A percentile compares a stretch with the other conserved stretches of the same genome.
Conservation (phyloP, 2,797 vertebrate species). For the Natrix natrix region DNA sequence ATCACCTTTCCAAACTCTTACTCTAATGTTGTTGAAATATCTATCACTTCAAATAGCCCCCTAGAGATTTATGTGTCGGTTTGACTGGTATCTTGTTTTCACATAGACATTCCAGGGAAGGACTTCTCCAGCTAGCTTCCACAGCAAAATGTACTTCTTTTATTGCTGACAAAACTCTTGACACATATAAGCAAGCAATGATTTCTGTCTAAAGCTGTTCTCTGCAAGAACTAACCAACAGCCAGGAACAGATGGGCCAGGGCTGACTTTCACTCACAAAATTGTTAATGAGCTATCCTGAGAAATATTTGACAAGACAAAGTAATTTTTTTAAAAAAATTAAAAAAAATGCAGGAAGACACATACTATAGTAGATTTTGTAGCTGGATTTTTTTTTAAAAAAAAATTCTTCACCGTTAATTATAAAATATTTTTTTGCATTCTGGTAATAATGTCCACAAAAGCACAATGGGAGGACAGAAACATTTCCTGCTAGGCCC, state of each 20-base stretch:
- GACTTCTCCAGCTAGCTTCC: neutral
- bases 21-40: conserved; percentile 14
- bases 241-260: conserved; percentile 2
- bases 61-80: neutral
- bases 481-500: neutral
- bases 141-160: conserved; percentile 34
- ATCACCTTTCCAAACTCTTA: neutral
- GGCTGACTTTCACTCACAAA: neutral
- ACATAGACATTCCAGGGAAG: neutral
- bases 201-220: conserved; percentile 19
- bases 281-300: conserved; percentile 10
- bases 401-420: neutral
- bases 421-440: neutral
- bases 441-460: neutral
- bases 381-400: neutral
- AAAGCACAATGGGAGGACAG: neutral
- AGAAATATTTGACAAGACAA: neutral
- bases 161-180: conserved; percentile 4
- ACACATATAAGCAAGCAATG: conserved; percentile 29
- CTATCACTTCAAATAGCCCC: neutral
- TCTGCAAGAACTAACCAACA: conserved; percentile 3
- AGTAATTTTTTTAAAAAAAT: conserved; percentile 3
- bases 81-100: conserved; percentile 27
- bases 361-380: neutral
- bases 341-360: neutral